These are phyloP conservation scores for Meda fulgida DNA, from an alignment of 2,797 vertebrate species.

Conservation along the genomic window DNA sequence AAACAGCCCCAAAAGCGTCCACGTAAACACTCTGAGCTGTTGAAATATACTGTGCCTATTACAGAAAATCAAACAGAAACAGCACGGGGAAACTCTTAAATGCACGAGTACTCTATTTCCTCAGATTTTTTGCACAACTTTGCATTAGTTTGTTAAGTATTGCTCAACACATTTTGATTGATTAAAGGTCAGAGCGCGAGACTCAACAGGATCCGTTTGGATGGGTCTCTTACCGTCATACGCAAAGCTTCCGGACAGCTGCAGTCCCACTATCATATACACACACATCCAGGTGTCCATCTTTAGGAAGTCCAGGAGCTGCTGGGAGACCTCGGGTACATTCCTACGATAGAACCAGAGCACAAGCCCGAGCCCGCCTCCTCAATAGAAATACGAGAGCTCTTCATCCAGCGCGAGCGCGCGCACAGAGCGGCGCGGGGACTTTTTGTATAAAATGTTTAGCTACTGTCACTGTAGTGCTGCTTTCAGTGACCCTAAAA, in stretches of 20 bases:
- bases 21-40: slow-evolving; percentile 73
- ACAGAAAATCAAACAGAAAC: not conserved
- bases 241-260: slow-evolving; percentile 71
- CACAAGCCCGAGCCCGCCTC: slow-evolving; percentile 72
- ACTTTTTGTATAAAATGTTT: not conserved
- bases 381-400: slow-evolving; percentile 75
- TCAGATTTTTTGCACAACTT: not conserved
- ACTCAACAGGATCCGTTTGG: slow-evolving; percentile 1
- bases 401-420: slow-evolving; percentile 55
- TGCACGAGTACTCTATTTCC: not conserved
- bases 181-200: not conserved
- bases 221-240: slow-evolving; percentile 78
- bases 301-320: slow-evolving; percentile 67
- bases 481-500: not conserved
- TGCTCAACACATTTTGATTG: not conserved
- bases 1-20: slow-evolving; percentile 70
- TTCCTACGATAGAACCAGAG: slow-evolving; percentile 69
- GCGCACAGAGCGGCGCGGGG: slow-evolving; percentile 19
- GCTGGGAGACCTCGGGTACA: slow-evolving; percentile 71
- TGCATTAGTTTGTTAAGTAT: not conserved
- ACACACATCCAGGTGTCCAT: slow-evolving; percentile 78
- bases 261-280: slow-evolving; percentile 69
- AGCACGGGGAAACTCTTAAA: not conserved
- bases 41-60: not conserved
- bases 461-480: not conserved